Evolutionary conservation across 2,113 vertebrate genomes (phyloP), one percentile per base, ranked within the genome.

Genomic region (Pelvicachromis taeniatus): DNA sequence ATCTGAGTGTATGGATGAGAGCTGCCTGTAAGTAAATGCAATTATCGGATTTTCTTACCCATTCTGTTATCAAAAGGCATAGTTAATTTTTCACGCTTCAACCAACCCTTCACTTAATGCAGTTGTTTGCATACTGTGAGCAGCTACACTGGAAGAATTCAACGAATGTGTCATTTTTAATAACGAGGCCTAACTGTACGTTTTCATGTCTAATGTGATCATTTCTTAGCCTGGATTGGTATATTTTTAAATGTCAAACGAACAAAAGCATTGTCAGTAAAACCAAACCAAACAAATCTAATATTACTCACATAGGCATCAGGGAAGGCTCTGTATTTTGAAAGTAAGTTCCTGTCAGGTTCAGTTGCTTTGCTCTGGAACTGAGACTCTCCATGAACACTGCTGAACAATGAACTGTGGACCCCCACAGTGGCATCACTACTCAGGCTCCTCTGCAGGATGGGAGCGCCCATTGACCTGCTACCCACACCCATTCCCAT

Each of bases 281-380:
- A 19, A 53, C 4, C 9, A 53, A 53, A 53, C 2, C 9, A 7
- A 33, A 7, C 9, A 19, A 19, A 75, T 75, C 4, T 75, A 1
- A 75, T 35, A 17, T 56, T 84, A 95, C 98, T 99, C 92, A 98
- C 98, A 94, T 96, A 96, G 23, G 92, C 94, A 19, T 96, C 96
- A 0, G 83, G 85, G 89, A 96, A 92, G 38, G 94, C 94, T 61
- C 93, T 90, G 81, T 92, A 95, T n/a, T 80, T 95, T 2, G 82
- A 19, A 4, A 82, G 6, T 0, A 89, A 35, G 48, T 88, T 93
- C 77, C 31, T 92, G 50, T 94, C 7, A 0, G 83, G 91, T 61
- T 92, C 87, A 0, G 85, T 88, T 14, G 86, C 86, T 35, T 88
- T 83, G 63, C 7, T 85, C 50, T 94, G 93, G 73, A 94, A 79